Evolutionary conservation across 2,888 invertebrate species (phyloP).

Genomic region (Platerodrilus igneus): DNA sequence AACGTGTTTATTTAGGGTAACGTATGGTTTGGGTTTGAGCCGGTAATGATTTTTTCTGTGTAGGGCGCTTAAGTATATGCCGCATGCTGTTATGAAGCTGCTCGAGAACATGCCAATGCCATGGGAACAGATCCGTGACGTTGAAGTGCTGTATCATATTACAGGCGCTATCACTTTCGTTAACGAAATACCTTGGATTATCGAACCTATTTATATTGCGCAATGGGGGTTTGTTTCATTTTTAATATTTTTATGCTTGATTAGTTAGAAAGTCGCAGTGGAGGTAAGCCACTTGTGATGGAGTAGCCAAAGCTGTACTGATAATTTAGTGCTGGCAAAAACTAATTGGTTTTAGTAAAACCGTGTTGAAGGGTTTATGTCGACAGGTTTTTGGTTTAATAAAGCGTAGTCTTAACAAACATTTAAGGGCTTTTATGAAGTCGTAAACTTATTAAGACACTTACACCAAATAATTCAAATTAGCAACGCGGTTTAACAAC

Average conservation of each 20-base stretch:
- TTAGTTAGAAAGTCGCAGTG: neutral
- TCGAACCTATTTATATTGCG: constrained; percentile 98
- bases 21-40: constrained; percentile 19
- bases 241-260: neutral
- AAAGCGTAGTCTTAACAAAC: no score
- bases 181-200: constrained; percentile 99
- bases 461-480: no score
- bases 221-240: constrained; percentile 84
- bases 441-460: no score
- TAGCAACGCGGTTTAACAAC: no score
- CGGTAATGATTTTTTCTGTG: constrained; percentile 13
- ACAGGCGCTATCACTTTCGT: constrained; percentile 99
- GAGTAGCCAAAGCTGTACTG: no score
- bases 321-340: no score
- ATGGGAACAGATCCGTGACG: constrained; percentile 99
- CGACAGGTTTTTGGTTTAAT: no score
- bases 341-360: no score
- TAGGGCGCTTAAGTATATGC: constrained; percentile 98
- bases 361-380: no score
- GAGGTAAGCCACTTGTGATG: neutral
- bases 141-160: constrained; percentile 95
- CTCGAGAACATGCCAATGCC: constrained; percentile 99
- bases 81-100: constrained; percentile 97
- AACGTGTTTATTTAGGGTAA: constrained; percentile 91
- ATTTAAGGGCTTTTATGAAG: no score